Percentiles rank a stretch among this genome's conserved stretches.
Evolutionary conservation across 37 sponge, comb jelly and placozoan genomes (phyloP).

Genomic region (Cladorhizidae sp.): DNA sequence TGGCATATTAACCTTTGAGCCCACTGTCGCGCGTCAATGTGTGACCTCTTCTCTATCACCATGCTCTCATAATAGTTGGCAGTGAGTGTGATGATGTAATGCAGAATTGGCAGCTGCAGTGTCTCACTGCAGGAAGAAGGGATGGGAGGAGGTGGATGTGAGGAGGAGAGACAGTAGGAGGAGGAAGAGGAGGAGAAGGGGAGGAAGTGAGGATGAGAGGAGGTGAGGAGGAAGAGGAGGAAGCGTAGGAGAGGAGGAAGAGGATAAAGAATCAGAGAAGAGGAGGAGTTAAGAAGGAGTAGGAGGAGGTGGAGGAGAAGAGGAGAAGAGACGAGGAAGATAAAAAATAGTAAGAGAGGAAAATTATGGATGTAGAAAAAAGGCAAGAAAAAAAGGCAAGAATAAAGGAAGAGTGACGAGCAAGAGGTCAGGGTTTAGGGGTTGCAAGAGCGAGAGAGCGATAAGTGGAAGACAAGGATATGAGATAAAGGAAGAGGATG

Average conservation of each 20-base stretch:
- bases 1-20: slow-evolving; percentile 47
- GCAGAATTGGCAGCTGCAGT: slow-evolving; percentile 61
- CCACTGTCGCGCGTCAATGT: slow-evolving; percentile 44
- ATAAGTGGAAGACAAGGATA: too few species aligned
- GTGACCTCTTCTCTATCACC: slow-evolving; percentile 63
- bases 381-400: too few species aligned
- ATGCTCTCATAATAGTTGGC: slow-evolving; percentile 76
- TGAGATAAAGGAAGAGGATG: background rate
- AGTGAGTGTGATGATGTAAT: slow-evolving; percentile 68
- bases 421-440: background rate
- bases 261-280: slow-evolving; percentile 4
- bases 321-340: background rate
- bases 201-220: background rate
- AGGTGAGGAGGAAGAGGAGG: background rate
- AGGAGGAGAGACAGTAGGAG: background rate
- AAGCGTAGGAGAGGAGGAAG: background rate
- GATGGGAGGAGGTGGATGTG: slow-evolving; percentile 1
- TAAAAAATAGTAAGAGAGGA: background rate
- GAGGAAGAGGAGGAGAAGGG: background rate
- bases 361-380: background rate
- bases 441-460: too few species aligned
- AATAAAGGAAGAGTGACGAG: background rate
- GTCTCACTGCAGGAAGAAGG: slow-evolving; percentile 52
- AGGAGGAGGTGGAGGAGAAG: slow-evolving; percentile 21
- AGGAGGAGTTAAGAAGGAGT: slow-evolving; percentile 17